These are phyloP conservation scores for Ataeniobius toweri DNA, from an alignment of 2,797 vertebrate species.

Conservation along the genomic window DNA sequence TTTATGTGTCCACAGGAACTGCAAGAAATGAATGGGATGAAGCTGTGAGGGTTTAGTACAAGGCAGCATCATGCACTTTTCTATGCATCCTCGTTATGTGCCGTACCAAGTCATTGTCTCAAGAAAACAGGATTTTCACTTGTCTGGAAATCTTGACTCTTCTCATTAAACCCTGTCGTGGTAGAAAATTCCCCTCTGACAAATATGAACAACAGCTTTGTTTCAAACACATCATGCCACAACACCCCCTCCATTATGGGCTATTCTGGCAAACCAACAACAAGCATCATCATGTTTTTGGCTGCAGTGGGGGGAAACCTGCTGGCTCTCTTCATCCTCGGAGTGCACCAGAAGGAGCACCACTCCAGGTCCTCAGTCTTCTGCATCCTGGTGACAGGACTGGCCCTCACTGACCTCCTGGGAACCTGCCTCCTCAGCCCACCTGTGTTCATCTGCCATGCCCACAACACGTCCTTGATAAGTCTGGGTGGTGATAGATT, in stretches of 20 bases:
- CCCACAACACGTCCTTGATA: constrained; percentile 77
- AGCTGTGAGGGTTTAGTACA: constrained; percentile 2
- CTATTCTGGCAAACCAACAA: constrained; percentile 65
- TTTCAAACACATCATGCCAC: constrained; percentile 45
- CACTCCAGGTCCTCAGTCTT: constrained; percentile 85
- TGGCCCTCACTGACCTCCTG: constrained; percentile 88
- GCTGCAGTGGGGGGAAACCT: constrained; percentile 86
- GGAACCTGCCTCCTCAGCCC: constrained; percentile 91
- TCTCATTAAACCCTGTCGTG: constrained; percentile 22
- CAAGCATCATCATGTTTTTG: constrained; percentile 87
- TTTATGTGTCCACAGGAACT: constrained; percentile 16
- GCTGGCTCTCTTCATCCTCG: constrained; percentile 87
- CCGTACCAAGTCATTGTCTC: constrained; percentile 23
- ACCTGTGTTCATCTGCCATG: constrained; percentile 86
- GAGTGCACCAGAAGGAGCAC: constrained; percentile 79
- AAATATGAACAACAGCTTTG: constrained; percentile 44
- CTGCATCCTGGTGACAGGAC: constrained; percentile 88
- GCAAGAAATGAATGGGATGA: not conserved
- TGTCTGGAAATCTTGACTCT: constrained; percentile 18
- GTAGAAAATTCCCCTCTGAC: not conserved
- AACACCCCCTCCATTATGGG: constrained; percentile 55
- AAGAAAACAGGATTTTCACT: constrained; percentile 19
- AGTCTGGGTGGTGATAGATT: constrained; percentile 65
- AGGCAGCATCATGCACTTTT: constrained; percentile 18
- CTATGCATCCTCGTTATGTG: not conserved